Evolutionary conservation across 2,113 vertebrate species (phyloP), one percentile per base, ranked within the genome.

Genomic region (Agelaius phoeniceus): DNA sequence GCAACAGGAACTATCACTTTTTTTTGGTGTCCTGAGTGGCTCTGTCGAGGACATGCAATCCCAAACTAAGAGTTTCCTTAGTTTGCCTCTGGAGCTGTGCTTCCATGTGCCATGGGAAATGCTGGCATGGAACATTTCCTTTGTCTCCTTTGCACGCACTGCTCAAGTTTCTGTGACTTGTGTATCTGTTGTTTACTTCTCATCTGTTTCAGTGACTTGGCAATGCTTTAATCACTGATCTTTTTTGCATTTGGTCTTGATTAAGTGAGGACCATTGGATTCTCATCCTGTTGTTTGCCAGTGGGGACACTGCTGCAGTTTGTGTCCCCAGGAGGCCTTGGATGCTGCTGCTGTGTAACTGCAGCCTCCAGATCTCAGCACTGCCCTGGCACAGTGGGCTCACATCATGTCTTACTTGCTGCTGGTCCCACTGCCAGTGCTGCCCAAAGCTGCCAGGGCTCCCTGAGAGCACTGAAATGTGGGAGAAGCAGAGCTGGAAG

Each of bases 181-280:
- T 91, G 3, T 77, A 86, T 96, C 41, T 91, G 52, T 75, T 96
- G 65, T 96, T 98, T 95, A 80, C 89, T 97, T 95, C 95, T 87
- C 58, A 46, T 94, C 95, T 97, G 57, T 76, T 97, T 90, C 72
- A 33, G 94, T 94, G 95, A 84, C 97, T 98, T 97, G 97, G 97
- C 97, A 94, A 31, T 75, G 94, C 93, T 95, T 96, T 90, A 98
- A 87, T 97, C 57, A 21, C 87, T 96, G 84, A 65, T n/a, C 59
- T 79, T 87, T 95, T 85, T 84, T 92, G 78, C 93, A 89, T 98
- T 97, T 97, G 95, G 90, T 94, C 79, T 95, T 96, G 66, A 96
- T 97, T 97, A 94, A 80, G 52, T 91, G 67, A 91, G 80, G 79
- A 59, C 80, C 95, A 73, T 89, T 76, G 94, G 95, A 93, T 94